These are phyloP conservation scores for Festucalex cinctus DNA, from an alignment of 2,113 vertebrate species.

Conservation along the genomic window DNA sequence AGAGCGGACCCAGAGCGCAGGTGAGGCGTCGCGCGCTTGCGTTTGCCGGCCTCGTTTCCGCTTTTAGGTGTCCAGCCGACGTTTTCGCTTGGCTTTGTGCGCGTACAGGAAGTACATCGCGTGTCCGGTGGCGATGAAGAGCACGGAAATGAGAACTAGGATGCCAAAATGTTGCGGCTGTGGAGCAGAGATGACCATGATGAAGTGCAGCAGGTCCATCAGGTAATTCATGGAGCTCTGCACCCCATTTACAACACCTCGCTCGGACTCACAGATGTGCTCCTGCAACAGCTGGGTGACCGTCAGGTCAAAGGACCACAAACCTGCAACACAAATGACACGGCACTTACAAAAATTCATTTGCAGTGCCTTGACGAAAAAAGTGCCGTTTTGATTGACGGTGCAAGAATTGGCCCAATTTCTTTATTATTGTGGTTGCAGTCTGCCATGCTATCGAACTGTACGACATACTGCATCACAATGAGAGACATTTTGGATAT, in stretches of 20 bases:
- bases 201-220: constrained; percentile 76
- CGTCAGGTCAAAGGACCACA: constrained; percentile 77
- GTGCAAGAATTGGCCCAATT: too few species aligned
- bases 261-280: constrained; percentile 75
- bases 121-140: constrained; percentile 77
- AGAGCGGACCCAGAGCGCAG: constrained; percentile 48
- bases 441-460: too few species aligned
- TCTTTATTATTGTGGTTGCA: too few species aligned
- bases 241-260: constrained; percentile 72
- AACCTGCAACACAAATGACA: constrained; percentile 57
- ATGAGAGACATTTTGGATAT: too few species aligned
- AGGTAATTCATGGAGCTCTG: constrained; percentile 82
- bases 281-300: constrained; percentile 75
- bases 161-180: constrained; percentile 71
- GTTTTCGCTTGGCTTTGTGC: constrained; percentile 72
- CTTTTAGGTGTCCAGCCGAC: constrained; percentile 48
- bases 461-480: too few species aligned
- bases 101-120: constrained; percentile 74
- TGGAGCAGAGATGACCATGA: constrained; percentile 70
- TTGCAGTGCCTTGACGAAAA: too few species aligned
- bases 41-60: constrained; percentile 23
- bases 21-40: constrained; percentile 21
- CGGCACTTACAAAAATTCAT: constrained; percentile 1
- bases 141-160: constrained; percentile 73
- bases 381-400: too few species aligned